A percentile compares a stretch with the other conserved stretches of the same genome.
phyloP scores from a whole-genome alignment of 2,797 vertebrate genomes.

The Mormyrops boulengeri region DNA sequence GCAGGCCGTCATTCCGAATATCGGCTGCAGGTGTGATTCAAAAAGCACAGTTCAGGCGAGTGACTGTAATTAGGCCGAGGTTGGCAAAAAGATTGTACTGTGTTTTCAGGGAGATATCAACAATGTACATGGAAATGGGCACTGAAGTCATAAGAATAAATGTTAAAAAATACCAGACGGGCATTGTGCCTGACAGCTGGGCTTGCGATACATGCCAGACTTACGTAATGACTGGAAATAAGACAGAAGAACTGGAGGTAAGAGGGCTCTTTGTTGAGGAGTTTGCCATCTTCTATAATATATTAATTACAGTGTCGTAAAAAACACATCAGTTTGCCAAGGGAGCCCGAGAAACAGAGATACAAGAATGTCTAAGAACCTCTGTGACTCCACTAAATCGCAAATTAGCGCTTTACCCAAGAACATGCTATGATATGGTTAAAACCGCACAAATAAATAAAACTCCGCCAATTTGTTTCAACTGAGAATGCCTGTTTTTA shows the following conservation, averaged over 20 bases:
- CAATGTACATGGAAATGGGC: neutral
- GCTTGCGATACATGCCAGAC: neutral
- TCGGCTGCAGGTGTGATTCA: neutral
- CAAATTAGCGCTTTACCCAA: neutral
- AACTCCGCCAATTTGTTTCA: neutral
- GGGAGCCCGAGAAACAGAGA: neutral
- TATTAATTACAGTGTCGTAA: neutral
- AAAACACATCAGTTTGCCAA: neutral
- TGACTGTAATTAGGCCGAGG: neutral
- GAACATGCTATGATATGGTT: neutral
- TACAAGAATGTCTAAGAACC: neutral
- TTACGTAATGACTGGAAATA: neutral
- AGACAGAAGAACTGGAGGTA: neutral
- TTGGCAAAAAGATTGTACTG: neutral
- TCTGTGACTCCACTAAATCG: neutral
- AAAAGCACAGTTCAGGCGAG: neutral
- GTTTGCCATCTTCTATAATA: neutral
- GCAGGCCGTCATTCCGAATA: neutral
- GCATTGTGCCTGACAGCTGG: neutral
- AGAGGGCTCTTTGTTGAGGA: neutral
- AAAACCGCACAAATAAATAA: neutral
- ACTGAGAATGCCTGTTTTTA: neutral
- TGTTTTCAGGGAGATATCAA: neutral
- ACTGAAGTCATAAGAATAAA: neutral
- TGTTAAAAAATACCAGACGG: neutral